Base-by-base conservation (phyloP, 2,888 invertebrate genomes). In the Drosophila robusta region DNA sequence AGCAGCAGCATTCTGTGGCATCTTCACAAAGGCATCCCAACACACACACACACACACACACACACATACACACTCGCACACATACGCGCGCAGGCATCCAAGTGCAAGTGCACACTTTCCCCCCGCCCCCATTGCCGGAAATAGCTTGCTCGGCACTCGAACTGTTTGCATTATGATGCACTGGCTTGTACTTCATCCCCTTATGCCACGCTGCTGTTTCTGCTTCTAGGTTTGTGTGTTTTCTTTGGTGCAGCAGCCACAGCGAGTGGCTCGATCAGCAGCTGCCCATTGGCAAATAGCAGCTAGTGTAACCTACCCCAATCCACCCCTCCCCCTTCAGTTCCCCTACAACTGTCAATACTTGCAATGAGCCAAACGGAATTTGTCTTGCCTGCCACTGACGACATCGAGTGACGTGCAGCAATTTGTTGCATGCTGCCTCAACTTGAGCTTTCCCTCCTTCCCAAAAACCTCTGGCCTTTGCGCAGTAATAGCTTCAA, bases 111-210 rank as follows among this genome's bases (percentile, higher is more conserved):
- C 52, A 63, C 45, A 47, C 60, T 36, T 42, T 42, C 58, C 62
- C 29, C 29, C 29, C 46, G 44, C 58, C 62, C 42, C n/a, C 36
- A 16, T 32, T 29, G 14, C 55, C 73, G 80, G 76, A 83, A 80
- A 74, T 78, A 78, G 70, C 70, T 83, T 70, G 73, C 78, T 75
- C 83, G 71, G 83, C 78, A 83, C 82, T 86, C 70, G 70, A 78
- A 80, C 78, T 83, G 84, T 86, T 84, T 80, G 83, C 84, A 80
- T 85, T 83, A 82, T 82, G 83, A 75, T 78, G 86, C 85, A 78
- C 54, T 55, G 67, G 51, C 44, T 26, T 38, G 3, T 7, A 7
- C 36, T 7, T 7, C 36, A 7, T 7, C 12, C 36, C 18, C 18
- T 2, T 18, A 1, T 18, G 1, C 18, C 18, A 18, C 18, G 12